Base-by-base conservation (phyloP, 1,140 invertebrate species). In the Calliphora vicina region DNA sequence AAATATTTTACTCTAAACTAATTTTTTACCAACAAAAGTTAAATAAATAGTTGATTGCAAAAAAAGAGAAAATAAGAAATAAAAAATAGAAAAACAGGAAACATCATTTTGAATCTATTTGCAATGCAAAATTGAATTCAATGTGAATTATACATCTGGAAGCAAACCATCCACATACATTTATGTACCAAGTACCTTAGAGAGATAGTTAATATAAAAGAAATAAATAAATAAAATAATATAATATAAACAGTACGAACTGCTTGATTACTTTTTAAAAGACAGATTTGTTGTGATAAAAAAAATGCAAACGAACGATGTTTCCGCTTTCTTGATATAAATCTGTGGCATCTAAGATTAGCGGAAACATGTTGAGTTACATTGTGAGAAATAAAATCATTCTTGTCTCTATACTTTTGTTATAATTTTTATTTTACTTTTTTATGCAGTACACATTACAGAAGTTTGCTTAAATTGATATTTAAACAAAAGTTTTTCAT, bases 181-280 rank as follows among this genome's bases (percentile, higher is more conserved):
- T 5, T 67, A 67, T 4, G 23, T 10, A 67, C 20, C 17, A 6
- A 67, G 4, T 57, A 57, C 45, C 45, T 57, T n/a, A 57, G 8
- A 67, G 20, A 67, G 17, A 67, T 67, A 23, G 57, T 67, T 20
- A 67, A 67, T 67, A 67, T n/a, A 67, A 67, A 67, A 50, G 45
- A 67, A 67, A 67, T 67, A 67, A 23, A 23, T 23, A 67, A 67
- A 2, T 4, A 6, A 17, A 45, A 13, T 13, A 45, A 45, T 50
- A 50, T 13, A 67, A 23, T 25, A 67, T 67, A 67, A 23, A 67
- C 17, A 67, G 17, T 20, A 20, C 6, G 2, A 20, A 67, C 13
- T 67, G 57, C 57, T 67, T 67, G 57, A 67, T 67, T 67, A 67
- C 57, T 67, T 67, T 67, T 67, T 67, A 67, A 67, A 67, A 20